Evolutionary conservation across 2,113 vertebrate species (phyloP), one percentile per base, ranked within the genome.

Genomic region (Ptyas mucosa): DNA sequence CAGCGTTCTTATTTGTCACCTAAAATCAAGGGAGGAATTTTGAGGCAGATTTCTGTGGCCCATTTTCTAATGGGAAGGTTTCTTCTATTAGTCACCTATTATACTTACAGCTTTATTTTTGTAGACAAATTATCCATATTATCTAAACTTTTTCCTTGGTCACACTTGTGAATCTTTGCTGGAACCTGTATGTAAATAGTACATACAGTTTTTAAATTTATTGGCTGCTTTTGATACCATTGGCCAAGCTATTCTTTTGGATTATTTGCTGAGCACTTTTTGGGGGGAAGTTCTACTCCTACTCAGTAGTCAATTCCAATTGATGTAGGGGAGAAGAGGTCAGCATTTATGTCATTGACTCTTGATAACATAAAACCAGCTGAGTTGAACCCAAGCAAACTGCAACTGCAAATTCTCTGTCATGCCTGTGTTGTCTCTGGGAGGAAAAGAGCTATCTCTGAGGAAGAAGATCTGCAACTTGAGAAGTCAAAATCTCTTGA

Each of bases 1-100:
- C 93, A 93, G 81, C 51, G 94, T 61, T 95, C 88, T 91, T 96
- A 92, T 96, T 96, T 96, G 95, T 95, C 96, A 95, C 95, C 94
- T 95, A 94, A 90, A 95, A 96, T 95, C 93, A 94, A 91, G 88
- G 54, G 61, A 93, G 51, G 3, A 88, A 53, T 95, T 95, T 57
- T 94, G 88, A 90, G 91, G 61, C 49, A 34, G 1, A n/a, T 52
- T 81, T 95, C 95, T 91, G 91, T 23, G 90, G 90, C 39, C 90
- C 0, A 0, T 91, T 93, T 92, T 91, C 69, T 69, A 90, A 87
- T 69, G 26, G 91, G 55, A 91, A 94, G 92, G 87, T 92, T 94
- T 94, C 92, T 92, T 93, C 92, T 95, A 90, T 51, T 69, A 18
- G 51, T 91, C 6, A 1, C 54, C 92, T 93, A 49, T 46, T 75